Evolutionary conservation across 2,888 invertebrate genomes (phyloP).

Genomic region (Drosophila kuntzei): DNA sequence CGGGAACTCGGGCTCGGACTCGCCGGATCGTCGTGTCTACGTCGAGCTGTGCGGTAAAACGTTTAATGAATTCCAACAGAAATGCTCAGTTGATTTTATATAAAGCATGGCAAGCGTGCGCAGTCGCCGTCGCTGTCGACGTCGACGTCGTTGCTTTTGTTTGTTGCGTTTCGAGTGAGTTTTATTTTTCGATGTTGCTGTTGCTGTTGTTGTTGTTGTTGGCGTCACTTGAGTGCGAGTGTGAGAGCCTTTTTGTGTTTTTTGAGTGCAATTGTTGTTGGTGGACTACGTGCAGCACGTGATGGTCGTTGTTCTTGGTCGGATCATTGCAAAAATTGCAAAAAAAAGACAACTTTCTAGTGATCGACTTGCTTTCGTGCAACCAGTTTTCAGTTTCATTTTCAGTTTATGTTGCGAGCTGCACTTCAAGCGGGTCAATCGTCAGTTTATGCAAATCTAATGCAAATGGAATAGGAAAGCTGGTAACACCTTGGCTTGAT

Average conservation of each 20-base stretch:
- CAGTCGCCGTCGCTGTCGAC: conserved; percentile 35
- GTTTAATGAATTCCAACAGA: conserved; percentile 83
- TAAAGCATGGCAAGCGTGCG: conserved; percentile 72
- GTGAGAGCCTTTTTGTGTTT: conserved; percentile 48
- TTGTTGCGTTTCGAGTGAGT: conserved; percentile 69
- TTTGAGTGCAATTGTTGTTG: conserved; percentile 44
- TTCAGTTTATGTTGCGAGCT: conserved; percentile 31
- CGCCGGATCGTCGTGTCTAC: conserved; percentile 52
- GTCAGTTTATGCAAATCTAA: conserved; percentile 70
- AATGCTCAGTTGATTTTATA: conserved; percentile 83
- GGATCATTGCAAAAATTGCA: conserved; percentile 18
- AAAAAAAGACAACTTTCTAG: conserved; percentile 66
- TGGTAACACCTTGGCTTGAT: conserved; percentile 66
- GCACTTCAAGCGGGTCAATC: conserved; percentile 71
- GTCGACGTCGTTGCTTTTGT: conserved; percentile 64
- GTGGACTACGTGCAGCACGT: conserved; percentile 66
- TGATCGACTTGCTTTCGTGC: conserved; percentile 55
- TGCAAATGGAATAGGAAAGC: conserved; percentile 75
- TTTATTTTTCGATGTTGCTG: no score
- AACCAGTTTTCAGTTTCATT: conserved; percentile 69
- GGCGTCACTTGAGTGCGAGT: conserved; percentile 19
- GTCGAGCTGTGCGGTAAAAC: conserved; percentile 81
- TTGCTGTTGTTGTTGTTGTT: conserved; percentile 9
- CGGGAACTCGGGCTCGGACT: conserved; percentile 41
- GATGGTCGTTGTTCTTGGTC: conserved; percentile 68